Conservation (phyloP, 2,113 vertebrate genomes). For the Anser cygnoides region DNA sequence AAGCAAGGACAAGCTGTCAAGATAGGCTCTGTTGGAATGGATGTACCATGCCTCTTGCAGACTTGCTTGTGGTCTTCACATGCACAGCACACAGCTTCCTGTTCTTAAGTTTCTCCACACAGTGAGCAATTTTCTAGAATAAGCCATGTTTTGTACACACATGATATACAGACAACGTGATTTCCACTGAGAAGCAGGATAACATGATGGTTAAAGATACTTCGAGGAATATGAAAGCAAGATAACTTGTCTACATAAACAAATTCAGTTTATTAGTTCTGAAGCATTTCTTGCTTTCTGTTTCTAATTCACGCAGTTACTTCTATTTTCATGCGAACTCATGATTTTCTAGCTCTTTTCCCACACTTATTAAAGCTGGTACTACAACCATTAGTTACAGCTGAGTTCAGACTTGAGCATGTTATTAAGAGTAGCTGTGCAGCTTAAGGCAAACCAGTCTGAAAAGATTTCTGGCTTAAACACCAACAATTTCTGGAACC, state of each 20-base stretch:
- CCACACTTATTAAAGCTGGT: not conserved
- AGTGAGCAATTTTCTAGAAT: not conserved
- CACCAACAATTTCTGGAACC: not conserved
- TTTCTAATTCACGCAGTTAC: not conserved
- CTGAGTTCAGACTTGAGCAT: not conserved
- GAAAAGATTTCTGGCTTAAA: not conserved
- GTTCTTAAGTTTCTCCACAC: not conserved
- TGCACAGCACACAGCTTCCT: not conserved
- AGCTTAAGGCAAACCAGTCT: not conserved
- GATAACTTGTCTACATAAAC: not conserved
- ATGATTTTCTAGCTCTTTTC: not conserved
- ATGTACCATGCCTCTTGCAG: rapidly evolving
- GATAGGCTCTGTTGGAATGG: not conserved
- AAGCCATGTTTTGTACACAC: rapidly evolving
- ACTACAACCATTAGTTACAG: not conserved
- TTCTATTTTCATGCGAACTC: not conserved
- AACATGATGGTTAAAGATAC: not conserved
- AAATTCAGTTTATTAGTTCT: not conserved
- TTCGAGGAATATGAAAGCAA: not conserved
- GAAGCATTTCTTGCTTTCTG: not conserved
- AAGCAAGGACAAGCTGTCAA: not conserved
- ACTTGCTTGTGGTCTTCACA: not conserved
- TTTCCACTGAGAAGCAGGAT: not conserved
- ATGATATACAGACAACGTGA: not conserved
- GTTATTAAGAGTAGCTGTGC: not conserved